Evolutionary conservation across 2,797 vertebrate species (phyloP), one percentile per base, ranked within the genome.

Genomic region (Eulemur albifrons): DNA sequence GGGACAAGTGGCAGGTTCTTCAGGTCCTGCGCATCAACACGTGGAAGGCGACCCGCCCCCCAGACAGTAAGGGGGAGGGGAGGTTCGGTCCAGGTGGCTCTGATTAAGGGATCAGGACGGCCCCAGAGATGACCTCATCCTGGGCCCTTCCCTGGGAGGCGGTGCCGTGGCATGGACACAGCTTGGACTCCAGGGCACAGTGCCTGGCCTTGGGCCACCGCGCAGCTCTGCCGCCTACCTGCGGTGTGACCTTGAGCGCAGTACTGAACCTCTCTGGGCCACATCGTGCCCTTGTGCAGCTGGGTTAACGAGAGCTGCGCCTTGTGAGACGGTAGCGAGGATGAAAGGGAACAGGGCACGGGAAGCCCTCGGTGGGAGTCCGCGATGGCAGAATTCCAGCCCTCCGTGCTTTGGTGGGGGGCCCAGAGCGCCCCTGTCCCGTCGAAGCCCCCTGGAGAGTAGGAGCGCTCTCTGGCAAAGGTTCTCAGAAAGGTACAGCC

Each of bases 101-200:
- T 32, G 32, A 79, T 61, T 43, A 91, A 14, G 1, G 2, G 45
- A 50, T 43, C 38, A 57, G 77, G n/a, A 76, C 25, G 30, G 43
- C 61, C 63, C 77, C 38, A 3, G 35, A 35, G 73, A 67, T 95
- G 82, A 96, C 43, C 30, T 96, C 65, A 80, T 83, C 69, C 76
- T 59, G 59, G 86, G 80, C 35, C 25, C 40, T 38, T 50, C 59
- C 38, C 65, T 8, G 48, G 54, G 52, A 2, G 18, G 45, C 1
- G 5, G 57, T 65, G 50, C 1, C 0, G 14, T 4, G 14, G 69
- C 13, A 27, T 35, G 87, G n/a, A 57, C 54, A 30, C 32, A 45
- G n/a, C 87, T 48, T 48, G 20, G 25, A 27, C 32, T 69, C 27
- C 21, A 7, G 40, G 27, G 38, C 38, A 43, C 40, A 57, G n/a